phyloP scores from a whole-genome alignment of 2,888 invertebrate species.

The Eupithecia dodoneata region DNA sequence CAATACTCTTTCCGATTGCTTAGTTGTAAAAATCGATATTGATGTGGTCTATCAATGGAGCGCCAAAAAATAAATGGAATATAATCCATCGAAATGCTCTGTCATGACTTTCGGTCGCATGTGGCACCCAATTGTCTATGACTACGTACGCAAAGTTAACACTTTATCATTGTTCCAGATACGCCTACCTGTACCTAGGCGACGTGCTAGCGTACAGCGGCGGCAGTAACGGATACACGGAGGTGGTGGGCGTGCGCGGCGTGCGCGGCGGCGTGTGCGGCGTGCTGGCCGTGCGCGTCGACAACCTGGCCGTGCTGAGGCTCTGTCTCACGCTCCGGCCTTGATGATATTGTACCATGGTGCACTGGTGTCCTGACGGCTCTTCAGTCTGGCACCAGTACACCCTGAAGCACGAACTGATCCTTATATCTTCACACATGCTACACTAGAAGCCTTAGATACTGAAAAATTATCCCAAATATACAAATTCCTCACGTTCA shows the following conservation, averaged over 20 bases:
- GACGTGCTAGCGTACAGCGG: conserved; percentile 58
- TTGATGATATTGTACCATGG: background rate
- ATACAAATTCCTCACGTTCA: background rate
- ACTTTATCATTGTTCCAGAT: conserved; percentile 43
- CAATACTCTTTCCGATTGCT: no score
- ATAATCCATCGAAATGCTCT: no score
- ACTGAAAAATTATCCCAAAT: background rate
- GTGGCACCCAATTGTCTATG: no score
- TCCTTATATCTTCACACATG: no score
- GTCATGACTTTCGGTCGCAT: no score
- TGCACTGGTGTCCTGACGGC: background rate
- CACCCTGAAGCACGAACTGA: no score
- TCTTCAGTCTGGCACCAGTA: no score
- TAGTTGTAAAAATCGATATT: no score
- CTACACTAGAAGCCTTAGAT: background rate
- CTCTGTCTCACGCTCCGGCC: background rate
- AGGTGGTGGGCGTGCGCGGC: conserved; percentile 55
- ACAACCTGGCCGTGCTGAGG: conserved; percentile 57
- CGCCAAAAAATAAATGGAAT: no score
- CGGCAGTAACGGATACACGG: conserved; percentile 55
- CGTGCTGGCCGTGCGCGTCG: conserved; percentile 61
- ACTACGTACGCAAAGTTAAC: no score
- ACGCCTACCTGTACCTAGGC: conserved; percentile 64
- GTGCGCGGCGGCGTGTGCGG: conserved; percentile 52
- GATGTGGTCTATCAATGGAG: no score